Evolutionary conservation across 2,113 vertebrate species (phyloP).

Genomic region (Phrynocephalus versicolor): DNA sequence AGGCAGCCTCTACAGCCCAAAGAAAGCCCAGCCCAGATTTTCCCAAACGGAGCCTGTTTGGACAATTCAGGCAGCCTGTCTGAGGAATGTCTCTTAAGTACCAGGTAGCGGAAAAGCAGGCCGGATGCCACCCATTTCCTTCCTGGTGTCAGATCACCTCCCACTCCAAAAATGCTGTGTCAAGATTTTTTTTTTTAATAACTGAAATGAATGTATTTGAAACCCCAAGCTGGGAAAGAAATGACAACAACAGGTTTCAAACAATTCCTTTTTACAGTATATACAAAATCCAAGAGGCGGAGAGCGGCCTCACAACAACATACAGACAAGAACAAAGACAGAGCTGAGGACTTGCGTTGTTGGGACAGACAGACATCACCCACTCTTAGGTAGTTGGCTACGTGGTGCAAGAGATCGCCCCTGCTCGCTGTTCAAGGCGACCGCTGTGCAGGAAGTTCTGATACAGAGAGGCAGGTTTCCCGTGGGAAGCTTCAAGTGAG

Average conservation of each 20-base stretch:
- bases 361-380: background rate
- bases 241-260: constrained; percentile 82
- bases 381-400: background rate
- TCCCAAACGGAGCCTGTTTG: too few relatives aligned
- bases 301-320: constrained; percentile 62
- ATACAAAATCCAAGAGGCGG: constrained; percentile 81
- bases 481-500: background rate
- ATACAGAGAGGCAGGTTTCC: background rate
- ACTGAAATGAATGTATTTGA: constrained; percentile 46
- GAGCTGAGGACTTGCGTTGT: constrained; percentile 22
- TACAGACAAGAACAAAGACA: constrained; percentile 51
- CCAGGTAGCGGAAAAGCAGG: background rate
- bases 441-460: background rate
- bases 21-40: background rate
- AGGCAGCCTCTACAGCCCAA: too few relatives aligned
- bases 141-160: background rate
- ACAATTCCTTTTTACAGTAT: constrained; percentile 96
- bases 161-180: background rate
- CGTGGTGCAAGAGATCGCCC: background rate
- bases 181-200: constrained; percentile 43
- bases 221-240: constrained; percentile 54
- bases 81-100: constrained; percentile 26
- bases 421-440: background rate
- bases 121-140: background rate
- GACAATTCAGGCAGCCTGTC: background rate